phyloP scores from a whole-genome alignment of 2,888 invertebrate genomes.

The Stenichneumon culpator region DNA sequence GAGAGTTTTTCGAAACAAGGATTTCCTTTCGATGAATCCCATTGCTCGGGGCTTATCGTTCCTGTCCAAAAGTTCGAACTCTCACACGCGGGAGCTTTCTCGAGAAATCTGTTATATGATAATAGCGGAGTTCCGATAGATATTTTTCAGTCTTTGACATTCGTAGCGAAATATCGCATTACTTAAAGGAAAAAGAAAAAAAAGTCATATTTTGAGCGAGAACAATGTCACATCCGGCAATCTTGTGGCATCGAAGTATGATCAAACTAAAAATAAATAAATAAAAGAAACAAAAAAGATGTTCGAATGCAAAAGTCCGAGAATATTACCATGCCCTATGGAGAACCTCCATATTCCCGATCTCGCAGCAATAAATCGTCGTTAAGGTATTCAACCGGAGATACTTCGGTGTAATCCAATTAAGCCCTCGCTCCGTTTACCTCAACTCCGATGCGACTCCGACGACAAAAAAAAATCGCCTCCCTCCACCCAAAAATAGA shows the following conservation, averaged over 20 bases:
- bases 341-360: constrained; percentile 2
- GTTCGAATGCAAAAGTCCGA: neutral
- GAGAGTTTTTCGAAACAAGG: constrained; percentile 21
- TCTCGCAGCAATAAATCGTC: constrained; percentile 29
- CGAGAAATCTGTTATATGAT: neutral
- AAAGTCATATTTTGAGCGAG: neutral
- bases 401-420: constrained; percentile 41
- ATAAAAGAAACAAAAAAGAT: neutral
- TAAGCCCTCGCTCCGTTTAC: constrained; percentile 19
- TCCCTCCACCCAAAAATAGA: neutral
- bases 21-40: constrained; percentile 36
- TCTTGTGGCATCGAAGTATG: neutral
- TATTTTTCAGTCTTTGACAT: neutral
- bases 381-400: constrained; percentile 29
- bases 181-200: neutral
- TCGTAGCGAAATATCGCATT: neutral
- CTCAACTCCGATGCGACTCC: neutral
- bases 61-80: constrained; percentile 22
- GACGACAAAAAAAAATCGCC: neutral
- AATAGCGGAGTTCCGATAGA: neutral
- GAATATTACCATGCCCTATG: neutral
- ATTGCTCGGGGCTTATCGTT: constrained; percentile 12
- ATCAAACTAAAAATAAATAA: neutral
- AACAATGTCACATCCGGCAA: neutral
- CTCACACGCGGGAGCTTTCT: neutral